Evolutionary conservation across 1,140 invertebrate species (phyloP).

Genomic region (Drosophila paulistorum): DNA sequence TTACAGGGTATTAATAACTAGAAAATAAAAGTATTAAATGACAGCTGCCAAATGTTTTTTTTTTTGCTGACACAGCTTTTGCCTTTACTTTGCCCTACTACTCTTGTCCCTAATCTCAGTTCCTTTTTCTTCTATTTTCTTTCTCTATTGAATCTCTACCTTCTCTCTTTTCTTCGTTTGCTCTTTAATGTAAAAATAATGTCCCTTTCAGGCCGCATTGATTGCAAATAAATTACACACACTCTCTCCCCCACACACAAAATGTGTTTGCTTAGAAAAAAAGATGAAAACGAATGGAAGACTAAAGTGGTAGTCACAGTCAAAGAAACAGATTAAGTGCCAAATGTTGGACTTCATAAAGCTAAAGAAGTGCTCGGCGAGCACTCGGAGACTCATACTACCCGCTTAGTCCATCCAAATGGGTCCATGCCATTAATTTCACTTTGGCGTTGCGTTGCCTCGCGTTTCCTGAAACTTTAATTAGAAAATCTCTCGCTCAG

Average conservation of each 20-base stretch:
- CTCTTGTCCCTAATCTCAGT: background rate
- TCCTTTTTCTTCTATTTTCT: background rate
- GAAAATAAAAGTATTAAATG: constrained; percentile 52
- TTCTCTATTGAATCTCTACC: constrained; percentile 9
- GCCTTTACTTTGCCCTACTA: constrained; percentile 43
- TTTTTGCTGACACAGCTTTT: constrained; percentile 49
- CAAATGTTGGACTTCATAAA: constrained; percentile 68
- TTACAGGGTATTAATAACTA: constrained; percentile 24
- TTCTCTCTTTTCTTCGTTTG: constrained; percentile 16
- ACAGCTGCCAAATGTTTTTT: constrained; percentile 72
- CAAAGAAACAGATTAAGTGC: constrained; percentile 68
- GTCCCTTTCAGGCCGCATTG: constrained; percentile 71
- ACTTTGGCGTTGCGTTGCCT: constrained; percentile 65
- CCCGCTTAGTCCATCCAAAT: constrained; percentile 27
- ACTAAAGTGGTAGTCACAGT: constrained; percentile 8
- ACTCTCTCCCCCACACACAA: constrained; percentile 16
- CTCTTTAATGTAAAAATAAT: constrained; percentile 77
- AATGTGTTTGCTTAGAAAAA: constrained; percentile 22
- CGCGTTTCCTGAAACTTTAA: constrained; percentile 72
- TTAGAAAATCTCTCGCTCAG: constrained; percentile 62
- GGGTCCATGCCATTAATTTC: constrained; percentile 73
- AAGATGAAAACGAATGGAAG: constrained; percentile 11
- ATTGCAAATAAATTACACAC: constrained; percentile 79
- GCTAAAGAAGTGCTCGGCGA: constrained; percentile 20
- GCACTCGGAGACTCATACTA: background rate